These are phyloP conservation scores for Smutsia temminckii DNA, from an alignment of 2,797 vertebrate genomes.

Conservation along the genomic window DNA sequence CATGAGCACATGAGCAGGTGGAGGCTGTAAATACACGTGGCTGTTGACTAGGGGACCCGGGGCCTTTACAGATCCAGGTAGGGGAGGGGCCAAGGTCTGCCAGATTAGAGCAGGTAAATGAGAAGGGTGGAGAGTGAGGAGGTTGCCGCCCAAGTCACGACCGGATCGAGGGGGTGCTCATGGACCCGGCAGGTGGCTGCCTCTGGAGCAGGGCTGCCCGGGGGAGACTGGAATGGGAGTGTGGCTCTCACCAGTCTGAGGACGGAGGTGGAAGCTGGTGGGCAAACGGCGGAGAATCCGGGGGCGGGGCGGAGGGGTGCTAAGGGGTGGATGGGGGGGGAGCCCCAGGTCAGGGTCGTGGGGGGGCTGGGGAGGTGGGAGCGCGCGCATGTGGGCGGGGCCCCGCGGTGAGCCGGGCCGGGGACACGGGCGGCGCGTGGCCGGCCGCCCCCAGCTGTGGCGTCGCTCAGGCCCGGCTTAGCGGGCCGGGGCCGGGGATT, in stretches of 20 bases:
- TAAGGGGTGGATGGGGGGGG: too few relatives aligned
- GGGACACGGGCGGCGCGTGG: conserved; percentile 71
- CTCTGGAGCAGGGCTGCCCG: background rate
- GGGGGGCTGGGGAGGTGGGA: background rate
- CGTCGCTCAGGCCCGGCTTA: conserved; percentile 73
- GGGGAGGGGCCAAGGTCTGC: background rate
- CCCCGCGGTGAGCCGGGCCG: conserved; percentile 34
- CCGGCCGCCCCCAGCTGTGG: conserved; percentile 79
- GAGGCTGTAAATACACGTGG: too few relatives aligned
- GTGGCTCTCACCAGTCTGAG: background rate
- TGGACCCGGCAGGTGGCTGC: background rate
- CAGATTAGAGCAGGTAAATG: background rate
- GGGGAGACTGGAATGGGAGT: background rate
- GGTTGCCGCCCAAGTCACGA: background rate
- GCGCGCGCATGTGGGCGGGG: background rate
- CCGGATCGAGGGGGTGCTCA: background rate
- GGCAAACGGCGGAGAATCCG: background rate
- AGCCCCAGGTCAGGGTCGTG: background rate
- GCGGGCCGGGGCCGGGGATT: conserved; percentile 85
- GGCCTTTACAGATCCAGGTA: background rate
- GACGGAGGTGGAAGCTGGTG: background rate
- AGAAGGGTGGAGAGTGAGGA: background rate
- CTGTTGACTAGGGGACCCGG: background rate
- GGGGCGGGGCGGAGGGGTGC: background rate
- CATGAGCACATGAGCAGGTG: background rate